Base-by-base conservation (phyloP, 2,797 vertebrate species). In the Dipus sagitta region DNA sequence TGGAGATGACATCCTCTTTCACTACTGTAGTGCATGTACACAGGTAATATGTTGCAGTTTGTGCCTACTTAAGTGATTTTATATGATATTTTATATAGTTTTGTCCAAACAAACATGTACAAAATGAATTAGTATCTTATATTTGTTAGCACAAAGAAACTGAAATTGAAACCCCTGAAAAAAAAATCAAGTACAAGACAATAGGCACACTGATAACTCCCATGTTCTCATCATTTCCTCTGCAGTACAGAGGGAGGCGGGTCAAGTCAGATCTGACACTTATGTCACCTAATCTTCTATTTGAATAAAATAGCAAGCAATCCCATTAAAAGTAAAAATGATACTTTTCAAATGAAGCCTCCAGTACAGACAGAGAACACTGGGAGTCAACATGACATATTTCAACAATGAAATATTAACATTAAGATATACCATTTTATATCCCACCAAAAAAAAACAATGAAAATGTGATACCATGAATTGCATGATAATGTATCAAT, bases 101-200 rank as follows among this genome's bases (percentile, higher is more conserved):
- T 71, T 34, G 74, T 21, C 23, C 74, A 82, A 70, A 71, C 13
- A 38, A n/a, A 23, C 14, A 24, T 28, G 86, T 24, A 64, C 30
- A 52, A 64, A 84, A 84, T 65, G 21, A 30, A 76, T 77, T 32
- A 67, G 64, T 74, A 15, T 47, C 26, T 80, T 79, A 67, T 42
- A 79, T 65, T 65, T 47, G 80, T 28, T 74, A 67, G 32, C 24
- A 13, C 75, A 67, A 68, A 84, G 38, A 93, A 83, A 88, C 0
- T 82, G 38, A 88, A 47, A 60, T 21, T 62, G 28, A 86, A 84
- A 92, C 71, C 10, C 10, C 64, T 83, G 17, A 87, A n/a, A 30
- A 60, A 87, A 87, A 67, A 87, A 75, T 30, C 28, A 82, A 82
- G 28, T 21, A 91, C 6, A 84, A 67, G 54, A 78, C 10, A 89